phyloP scores from a whole-genome alignment of 1,140 invertebrate species.

The Catajapyx aquilonaris region DNA sequence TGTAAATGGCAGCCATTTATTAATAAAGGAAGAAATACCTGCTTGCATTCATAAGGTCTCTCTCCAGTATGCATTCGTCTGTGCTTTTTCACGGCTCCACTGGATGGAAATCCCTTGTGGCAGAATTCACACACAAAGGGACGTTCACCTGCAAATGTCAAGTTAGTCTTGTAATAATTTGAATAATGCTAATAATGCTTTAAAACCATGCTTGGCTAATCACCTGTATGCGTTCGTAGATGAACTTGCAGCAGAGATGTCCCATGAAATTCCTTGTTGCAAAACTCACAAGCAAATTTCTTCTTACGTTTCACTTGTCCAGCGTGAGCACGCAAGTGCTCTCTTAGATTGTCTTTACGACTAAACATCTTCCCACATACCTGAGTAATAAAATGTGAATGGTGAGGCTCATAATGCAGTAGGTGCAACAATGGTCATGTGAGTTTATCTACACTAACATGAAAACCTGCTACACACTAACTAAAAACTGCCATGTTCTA shows the following conservation, averaged over 20 bases:
- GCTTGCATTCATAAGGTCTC: conserved; percentile 43
- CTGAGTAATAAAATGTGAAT: conserved; percentile 19
- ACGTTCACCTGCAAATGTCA: conserved; percentile 27
- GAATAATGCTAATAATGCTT: no score
- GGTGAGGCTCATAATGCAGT: no score
- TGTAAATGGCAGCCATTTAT: neutral
- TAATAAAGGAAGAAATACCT: conserved; percentile 20
- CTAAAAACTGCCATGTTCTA: no score
- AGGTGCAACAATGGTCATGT: no score
- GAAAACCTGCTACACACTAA: no score
- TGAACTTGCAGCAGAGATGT: conserved; percentile 41
- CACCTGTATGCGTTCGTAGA: conserved; percentile 41
- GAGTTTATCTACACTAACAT: no score
- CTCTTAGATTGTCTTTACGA: conserved; percentile 51
- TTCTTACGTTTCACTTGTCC: conserved; percentile 40
- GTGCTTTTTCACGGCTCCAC: conserved; percentile 54
- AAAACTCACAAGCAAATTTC: conserved; percentile 37
- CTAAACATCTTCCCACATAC: conserved; percentile 48
- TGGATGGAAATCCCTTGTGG: conserved; percentile 39
- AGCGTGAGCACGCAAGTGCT: conserved; percentile 48
- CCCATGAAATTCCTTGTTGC: conserved; percentile 45
- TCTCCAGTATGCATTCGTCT: conserved; percentile 59
- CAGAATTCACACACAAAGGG: conserved; percentile 42
- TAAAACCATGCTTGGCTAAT: no score
- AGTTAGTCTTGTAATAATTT: conserved; percentile 4